A percentile compares a stretch with the other conserved stretches of the same genome.
Conservation (phyloP, 2,797 vertebrate species). For the Distichodus sexfasciatus region DNA sequence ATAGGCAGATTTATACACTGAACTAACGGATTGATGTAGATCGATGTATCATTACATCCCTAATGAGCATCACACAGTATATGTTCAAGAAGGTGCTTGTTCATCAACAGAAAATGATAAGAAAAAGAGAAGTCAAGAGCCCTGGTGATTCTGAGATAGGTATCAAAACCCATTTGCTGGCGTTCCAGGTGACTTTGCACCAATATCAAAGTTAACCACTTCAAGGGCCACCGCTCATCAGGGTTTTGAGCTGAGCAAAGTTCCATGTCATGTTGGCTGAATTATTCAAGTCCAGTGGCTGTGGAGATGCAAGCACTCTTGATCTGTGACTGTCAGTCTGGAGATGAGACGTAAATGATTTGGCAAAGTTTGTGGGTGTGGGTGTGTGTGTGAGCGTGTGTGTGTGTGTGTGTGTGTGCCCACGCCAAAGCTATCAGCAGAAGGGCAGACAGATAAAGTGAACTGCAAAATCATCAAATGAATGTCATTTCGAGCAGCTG, state of each 20-base stretch:
- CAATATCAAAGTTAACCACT: not conserved
- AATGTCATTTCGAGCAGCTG: no score
- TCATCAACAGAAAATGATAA: not conserved
- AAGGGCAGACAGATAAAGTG: not conserved
- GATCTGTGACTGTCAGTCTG: not conserved
- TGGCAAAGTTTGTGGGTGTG: not conserved
- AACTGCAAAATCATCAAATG: not conserved
- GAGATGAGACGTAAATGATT: no score
- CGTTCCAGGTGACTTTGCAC: not conserved
- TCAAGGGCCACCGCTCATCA: not conserved
- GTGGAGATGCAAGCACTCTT: no score
- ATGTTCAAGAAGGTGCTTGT: not conserved
- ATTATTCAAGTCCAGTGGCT: slow-evolving; percentile 8
- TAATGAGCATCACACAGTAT: no score
- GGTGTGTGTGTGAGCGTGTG: not conserved
- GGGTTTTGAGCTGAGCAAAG: not conserved
- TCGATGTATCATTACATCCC: no score
- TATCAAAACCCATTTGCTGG: slow-evolving; percentile 1
- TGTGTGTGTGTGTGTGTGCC: not conserved
- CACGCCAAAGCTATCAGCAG: no score
- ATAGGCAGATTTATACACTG: no score
- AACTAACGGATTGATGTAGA: no score
- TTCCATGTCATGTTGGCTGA: slow-evolving; percentile 12
- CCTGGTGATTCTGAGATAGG: not conserved
- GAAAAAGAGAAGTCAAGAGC: not conserved